Conservation (phyloP, 2,113 vertebrate genomes). For the Oophaga pumilio region DNA sequence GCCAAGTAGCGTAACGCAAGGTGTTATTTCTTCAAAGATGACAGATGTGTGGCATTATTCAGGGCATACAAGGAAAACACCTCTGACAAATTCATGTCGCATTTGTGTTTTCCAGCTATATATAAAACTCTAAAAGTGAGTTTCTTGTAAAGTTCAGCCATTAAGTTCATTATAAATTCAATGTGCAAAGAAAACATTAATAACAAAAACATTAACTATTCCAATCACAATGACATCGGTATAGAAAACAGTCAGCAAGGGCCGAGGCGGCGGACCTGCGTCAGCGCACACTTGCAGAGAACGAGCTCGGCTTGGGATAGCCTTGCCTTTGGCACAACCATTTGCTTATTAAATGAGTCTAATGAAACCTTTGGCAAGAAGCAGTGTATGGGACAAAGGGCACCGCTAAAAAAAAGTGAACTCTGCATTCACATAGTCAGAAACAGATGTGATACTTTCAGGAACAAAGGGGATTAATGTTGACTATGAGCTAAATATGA, state of each 20-base stretch:
- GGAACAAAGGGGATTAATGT: conserved; percentile 53
- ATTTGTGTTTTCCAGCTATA: neutral
- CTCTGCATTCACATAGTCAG: conserved; percentile 65
- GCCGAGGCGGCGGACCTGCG: conserved; percentile 55
- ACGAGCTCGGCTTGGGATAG: conserved; percentile 66
- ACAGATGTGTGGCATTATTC: too few relatives aligned
- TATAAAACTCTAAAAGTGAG: neutral
- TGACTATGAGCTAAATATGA: conserved; percentile 1
- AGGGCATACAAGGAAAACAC: neutral
- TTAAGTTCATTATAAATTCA: neutral
- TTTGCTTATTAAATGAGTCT: conserved; percentile 72
- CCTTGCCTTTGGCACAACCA: conserved; percentile 64
- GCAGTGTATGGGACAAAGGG: conserved; percentile 68
- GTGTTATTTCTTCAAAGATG: neutral
- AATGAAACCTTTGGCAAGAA: conserved; percentile 68
- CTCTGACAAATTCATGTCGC: neutral
- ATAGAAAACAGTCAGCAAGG: neutral
- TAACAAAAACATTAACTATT: neutral
- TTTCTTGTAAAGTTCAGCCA: neutral
- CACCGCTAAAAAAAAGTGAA: conserved; percentile 72
- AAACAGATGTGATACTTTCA: conserved; percentile 72
- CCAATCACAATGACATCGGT: neutral
- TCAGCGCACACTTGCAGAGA: conserved; percentile 62
- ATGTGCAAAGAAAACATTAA: neutral
- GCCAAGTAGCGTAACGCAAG: neutral